Base-by-base conservation (phyloP, 2,888 invertebrate genomes). In the Phalera bucephala region DNA sequence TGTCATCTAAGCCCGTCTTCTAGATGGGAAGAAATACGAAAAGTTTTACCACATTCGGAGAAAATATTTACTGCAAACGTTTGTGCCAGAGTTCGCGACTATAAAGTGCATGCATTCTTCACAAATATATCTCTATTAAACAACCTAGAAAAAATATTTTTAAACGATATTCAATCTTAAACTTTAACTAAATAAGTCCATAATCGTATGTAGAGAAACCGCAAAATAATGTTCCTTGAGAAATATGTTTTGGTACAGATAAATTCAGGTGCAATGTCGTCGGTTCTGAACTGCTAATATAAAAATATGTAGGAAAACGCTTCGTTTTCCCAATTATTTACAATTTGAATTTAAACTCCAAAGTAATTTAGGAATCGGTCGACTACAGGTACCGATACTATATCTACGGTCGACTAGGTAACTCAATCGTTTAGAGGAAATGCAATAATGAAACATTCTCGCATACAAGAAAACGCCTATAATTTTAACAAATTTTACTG, bases 101-200 rank as follows among this genome's bases (percentile, higher is more conserved):
- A 65, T 77, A 78, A 78, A 79, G 69, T 72, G 73, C 71, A 68
- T 59, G 62, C 64, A 60, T 41, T 60, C 37, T 54, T 64, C 54
- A 40, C 59, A 72, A 75, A 79, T 76, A 78, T 77, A 80, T 80
- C 65, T 71, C 48, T 74, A 70, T 80, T 80, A 81, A 81, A 80
- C 73, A 65, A 71, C 39, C 31, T 20, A 23, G 36, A 37, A 38
- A 46, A 37, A 17, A 5, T 5, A 10, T 10, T 1, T 1, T 8
- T 40, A 35, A 9, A 3, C 33, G 2, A 54, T 63, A 60, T 46
- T 45, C 33, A 31, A 56, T 68, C 46, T 57, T 69, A 45, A 14
- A 11, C 1, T 2, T 13, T 5, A 6, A 7, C 1, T 1, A 0
- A 13, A 56, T 68, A 33, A 56, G 72, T 61, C 46, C 23, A 38